These are phyloP conservation scores for Drosophila limbata DNA, from an alignment of 2,888 invertebrate genomes.

Conservation along the genomic window DNA sequence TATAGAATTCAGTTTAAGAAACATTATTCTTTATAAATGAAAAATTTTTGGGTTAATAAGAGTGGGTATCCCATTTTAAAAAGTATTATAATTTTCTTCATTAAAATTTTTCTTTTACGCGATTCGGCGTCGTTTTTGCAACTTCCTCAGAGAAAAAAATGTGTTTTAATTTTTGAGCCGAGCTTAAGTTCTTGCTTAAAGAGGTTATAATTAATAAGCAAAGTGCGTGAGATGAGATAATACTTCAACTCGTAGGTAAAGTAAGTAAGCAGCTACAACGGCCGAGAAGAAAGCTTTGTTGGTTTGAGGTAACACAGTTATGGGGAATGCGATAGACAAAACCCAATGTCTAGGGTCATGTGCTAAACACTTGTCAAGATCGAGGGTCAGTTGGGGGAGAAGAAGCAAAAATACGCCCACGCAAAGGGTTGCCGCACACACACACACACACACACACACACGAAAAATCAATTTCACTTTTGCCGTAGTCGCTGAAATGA, in stretches of 20 bases:
- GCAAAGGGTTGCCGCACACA: constrained; percentile 16
- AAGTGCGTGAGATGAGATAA: constrained; percentile 27
- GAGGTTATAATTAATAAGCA: background rate
- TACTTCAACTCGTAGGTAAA: constrained; percentile 3
- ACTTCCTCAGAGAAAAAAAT: background rate
- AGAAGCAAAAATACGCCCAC: constrained; percentile 46
- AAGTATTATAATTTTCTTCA: background rate
- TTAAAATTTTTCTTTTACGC: background rate
- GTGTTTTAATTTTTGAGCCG: background rate
- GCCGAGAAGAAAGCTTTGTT: background rate
- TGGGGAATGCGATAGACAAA: constrained; percentile 10
- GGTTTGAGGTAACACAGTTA: constrained; percentile 9
- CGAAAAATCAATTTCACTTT: constrained; percentile 71
- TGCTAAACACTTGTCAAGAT: constrained; percentile 15
- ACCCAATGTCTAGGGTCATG: constrained; percentile 34
- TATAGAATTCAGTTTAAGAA: too few species aligned
- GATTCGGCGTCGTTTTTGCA: background rate
- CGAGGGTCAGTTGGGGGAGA: constrained; percentile 4
- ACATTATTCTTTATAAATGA: background rate
- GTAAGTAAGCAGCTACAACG: background rate
- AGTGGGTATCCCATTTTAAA: background rate
- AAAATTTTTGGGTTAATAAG: background rate
- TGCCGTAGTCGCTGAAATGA: constrained; percentile 22
- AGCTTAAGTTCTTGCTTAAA: background rate
- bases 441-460: constrained; percentile 10